Evolutionary conservation across 2,797 vertebrate genomes (phyloP).

Genomic region (Labroides dimidiatus): DNA sequence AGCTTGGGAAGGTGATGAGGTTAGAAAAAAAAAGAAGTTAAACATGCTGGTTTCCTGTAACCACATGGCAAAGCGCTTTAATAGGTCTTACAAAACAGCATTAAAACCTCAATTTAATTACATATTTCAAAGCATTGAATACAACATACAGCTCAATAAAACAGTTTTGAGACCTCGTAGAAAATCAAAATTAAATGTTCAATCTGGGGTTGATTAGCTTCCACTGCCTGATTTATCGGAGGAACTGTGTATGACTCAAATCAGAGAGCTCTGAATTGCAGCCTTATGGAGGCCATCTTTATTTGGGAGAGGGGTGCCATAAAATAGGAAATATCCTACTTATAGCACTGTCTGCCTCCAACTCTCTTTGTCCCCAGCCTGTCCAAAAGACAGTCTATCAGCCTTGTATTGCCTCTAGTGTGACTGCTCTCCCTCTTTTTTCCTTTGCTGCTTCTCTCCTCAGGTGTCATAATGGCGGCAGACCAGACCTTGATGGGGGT

Average conservation of each 20-base stretch:
- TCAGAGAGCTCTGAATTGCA: constrained; percentile 33
- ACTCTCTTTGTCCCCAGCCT: constrained; percentile 63
- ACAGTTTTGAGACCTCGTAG: constrained; percentile 15
- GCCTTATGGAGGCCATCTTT: constrained; percentile 44
- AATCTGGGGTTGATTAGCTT: constrained; percentile 29
- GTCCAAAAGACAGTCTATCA: constrained; percentile 71
- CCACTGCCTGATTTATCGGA: constrained; percentile 27
- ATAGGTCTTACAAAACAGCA: constrained; percentile 11
- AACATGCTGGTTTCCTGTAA: too few species aligned
- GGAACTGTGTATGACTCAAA: constrained; percentile 46
- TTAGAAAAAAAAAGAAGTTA: too few species aligned
- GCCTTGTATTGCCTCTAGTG: constrained; percentile 71
- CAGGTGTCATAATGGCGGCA: constrained; percentile 78
- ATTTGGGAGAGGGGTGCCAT: constrained; percentile 57
- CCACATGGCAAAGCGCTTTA: background rate
- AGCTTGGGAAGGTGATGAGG: too few species aligned
- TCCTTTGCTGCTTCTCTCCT: constrained; percentile 63
- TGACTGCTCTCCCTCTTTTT: constrained; percentile 79
- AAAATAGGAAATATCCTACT: constrained; percentile 65
- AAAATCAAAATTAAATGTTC: constrained; percentile 50
- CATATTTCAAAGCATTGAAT: background rate
- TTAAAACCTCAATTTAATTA: too few species aligned
- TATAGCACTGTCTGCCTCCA: constrained; percentile 57
- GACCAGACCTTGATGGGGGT: constrained; percentile 75
- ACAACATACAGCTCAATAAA: constrained; percentile 35